Percentiles rank a stretch among this genome's conserved stretches.
These are phyloP conservation scores for Hermodice carunculata DNA, from an alignment of 2,888 invertebrate genomes.

Conservation along the genomic window DNA sequence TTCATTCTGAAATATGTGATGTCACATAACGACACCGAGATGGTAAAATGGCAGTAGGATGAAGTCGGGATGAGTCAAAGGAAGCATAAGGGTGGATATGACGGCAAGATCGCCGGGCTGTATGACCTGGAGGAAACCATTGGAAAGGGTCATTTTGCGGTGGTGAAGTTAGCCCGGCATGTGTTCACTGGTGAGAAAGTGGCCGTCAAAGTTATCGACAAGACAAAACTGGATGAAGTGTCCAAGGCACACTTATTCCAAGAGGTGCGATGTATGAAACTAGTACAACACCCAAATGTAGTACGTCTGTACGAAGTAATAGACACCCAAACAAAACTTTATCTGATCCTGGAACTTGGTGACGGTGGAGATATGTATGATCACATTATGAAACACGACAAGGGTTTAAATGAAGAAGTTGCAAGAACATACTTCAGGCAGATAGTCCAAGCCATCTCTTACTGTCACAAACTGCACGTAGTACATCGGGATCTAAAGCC, in stretches of 20 bases:
- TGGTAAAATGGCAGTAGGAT: background rate
- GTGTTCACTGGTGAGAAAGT: conserved; percentile 99
- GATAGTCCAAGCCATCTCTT: conserved; percentile 96
- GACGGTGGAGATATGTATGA: conserved; percentile 99
- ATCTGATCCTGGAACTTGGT: conserved; percentile 93
- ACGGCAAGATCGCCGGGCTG: conserved; percentile 77
- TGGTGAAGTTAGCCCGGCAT: conserved; percentile 97
- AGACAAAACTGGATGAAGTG: conserved; percentile 95
- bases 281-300: conserved; percentile 99
- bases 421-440: conserved; percentile 89
- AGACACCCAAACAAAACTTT: conserved; percentile 95
- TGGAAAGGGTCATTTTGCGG: conserved; percentile 98
- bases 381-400: conserved; percentile 95
- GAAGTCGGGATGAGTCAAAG: conserved; percentile 47
- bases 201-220: conserved; percentile 97
- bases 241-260: conserved; percentile 89
- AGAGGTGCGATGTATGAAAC: conserved; percentile 95
- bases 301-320: conserved; percentile 99
- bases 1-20: no score
- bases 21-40: background rate
- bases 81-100: conserved; percentile 56
- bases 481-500: conserved; percentile 96
- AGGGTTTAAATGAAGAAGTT: conserved; percentile 77
- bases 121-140: conserved; percentile 98
- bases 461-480: conserved; percentile 94